Evolutionary conservation across 1,140 invertebrate species (phyloP).

Genomic region (Orchesella cincta): DNA sequence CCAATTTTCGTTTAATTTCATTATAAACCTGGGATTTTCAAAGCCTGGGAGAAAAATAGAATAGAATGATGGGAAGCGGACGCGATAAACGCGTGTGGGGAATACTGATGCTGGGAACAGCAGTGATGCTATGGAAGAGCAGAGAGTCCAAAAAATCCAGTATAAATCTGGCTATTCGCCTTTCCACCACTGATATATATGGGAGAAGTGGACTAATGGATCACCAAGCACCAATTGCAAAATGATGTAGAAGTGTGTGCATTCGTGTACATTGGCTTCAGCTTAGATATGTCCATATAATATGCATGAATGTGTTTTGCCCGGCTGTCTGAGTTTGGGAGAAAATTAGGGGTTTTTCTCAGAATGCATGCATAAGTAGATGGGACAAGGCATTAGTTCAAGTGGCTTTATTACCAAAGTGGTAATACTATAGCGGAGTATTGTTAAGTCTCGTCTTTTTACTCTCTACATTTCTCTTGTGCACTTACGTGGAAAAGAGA

Average conservation of each 20-base stretch:
- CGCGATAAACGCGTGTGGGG: too few relatives aligned
- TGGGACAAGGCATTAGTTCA: constrained; percentile 3
- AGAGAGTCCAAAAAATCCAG: too few relatives aligned
- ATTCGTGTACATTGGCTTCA: not conserved
- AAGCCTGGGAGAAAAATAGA: too few relatives aligned
- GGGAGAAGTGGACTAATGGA: not conserved
- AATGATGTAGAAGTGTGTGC: not conserved
- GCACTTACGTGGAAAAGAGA: too few relatives aligned
- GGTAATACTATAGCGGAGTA: not conserved
- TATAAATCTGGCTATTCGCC: too few relatives aligned
- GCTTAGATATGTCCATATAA: not conserved
- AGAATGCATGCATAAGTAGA: not conserved
- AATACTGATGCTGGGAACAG: too few relatives aligned
- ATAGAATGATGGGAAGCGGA: too few relatives aligned
- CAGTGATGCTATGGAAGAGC: too few relatives aligned
- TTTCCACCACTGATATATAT: too few relatives aligned
- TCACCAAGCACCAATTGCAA: not conserved
- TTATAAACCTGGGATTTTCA: not conserved
- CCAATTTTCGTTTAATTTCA: constrained; percentile 8
- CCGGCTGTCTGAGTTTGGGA: not conserved
- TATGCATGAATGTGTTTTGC: not conserved
- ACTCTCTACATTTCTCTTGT: not conserved
- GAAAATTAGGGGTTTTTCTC: not conserved
- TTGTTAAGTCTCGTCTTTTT: not conserved
- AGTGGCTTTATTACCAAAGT: not conserved